phyloP scores from a whole-genome alignment of 2,113 vertebrate genomes.

The Zootoca vivipara region DNA sequence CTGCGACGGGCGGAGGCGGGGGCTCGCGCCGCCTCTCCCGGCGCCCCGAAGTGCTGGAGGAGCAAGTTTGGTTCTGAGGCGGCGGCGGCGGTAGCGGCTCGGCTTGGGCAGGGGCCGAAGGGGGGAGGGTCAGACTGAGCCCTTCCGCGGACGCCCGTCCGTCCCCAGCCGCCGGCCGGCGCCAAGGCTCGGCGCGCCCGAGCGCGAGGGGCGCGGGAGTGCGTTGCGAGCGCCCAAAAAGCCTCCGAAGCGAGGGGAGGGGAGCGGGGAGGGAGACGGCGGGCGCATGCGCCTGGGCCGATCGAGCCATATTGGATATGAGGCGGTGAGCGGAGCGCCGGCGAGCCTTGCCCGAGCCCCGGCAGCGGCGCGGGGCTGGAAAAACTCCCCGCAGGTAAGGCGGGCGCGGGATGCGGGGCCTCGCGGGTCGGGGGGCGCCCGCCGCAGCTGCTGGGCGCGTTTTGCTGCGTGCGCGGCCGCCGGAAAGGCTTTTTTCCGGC shows the following conservation, averaged over 20 bases:
- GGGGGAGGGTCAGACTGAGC: no score
- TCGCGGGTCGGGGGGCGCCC: conserved; percentile 37
- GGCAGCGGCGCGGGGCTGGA: conserved; percentile 81
- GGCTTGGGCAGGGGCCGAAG: no score
- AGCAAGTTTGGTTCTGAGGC: not conserved
- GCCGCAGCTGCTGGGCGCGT: conserved; percentile 15
- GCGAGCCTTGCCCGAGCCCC: conserved; percentile 53
- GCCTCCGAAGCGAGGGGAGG: conserved; percentile 59
- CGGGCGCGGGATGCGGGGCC: conserved; percentile 59
- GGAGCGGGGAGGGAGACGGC: conserved; percentile 66
- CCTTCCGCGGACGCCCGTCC: not conserved
- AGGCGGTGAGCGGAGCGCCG: conserved; percentile 85
- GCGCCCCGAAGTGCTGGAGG: not conserved
- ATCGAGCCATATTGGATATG: conserved; percentile 95
- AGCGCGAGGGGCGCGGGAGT: conserved; percentile 36
- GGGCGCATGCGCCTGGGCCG: conserved; percentile 81
- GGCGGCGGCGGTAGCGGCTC: not conserved
- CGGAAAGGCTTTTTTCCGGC: conserved; percentile 31
- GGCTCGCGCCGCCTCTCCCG: conserved; percentile 15
- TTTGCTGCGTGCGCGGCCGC: conserved; percentile 32
- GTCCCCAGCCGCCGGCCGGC: not conserved
- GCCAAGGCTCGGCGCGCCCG: conserved; percentile 11
- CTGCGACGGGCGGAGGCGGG: conserved; percentile 12
- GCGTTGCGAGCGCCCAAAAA: conserved; percentile 51
- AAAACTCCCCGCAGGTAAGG: conserved; percentile 90